phyloP scores from a whole-genome alignment of 2,113 vertebrate species.

The Anhinga anhinga region DNA sequence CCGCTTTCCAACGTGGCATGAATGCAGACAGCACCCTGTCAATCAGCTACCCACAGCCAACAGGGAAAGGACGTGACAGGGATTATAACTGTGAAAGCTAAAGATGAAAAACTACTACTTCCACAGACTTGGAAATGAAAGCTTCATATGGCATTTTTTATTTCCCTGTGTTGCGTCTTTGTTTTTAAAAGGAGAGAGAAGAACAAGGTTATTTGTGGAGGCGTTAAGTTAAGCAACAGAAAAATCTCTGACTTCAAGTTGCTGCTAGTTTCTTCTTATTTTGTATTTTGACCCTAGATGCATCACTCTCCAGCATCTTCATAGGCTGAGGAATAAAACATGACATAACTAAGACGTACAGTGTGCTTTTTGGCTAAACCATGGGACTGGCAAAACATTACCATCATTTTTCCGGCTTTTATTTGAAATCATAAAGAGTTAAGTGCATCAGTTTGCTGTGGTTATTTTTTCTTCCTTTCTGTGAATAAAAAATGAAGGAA shows the following conservation, averaged over 20 bases:
- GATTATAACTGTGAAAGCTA: background rate
- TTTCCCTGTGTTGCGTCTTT: background rate
- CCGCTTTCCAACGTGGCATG: background rate
- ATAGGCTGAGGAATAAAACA: conserved; percentile 38
- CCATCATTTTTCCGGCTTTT: conserved; percentile 60
- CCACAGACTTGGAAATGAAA: background rate
- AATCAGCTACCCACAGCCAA: background rate
- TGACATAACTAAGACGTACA: conserved; percentile 62
- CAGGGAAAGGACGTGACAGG: background rate
- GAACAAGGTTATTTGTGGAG: conserved; percentile 27
- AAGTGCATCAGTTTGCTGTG: conserved; percentile 44
- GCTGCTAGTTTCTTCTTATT: background rate
- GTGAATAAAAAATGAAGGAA: conserved; percentile 31
- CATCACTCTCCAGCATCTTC: conserved; percentile 17
- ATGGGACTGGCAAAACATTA: conserved; percentile 19
- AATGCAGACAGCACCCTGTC: background rate
- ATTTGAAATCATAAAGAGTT: conserved; percentile 63
- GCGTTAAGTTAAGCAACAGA: background rate
- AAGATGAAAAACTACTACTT: background rate
- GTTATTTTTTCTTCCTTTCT: background rate
- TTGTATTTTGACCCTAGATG: background rate
- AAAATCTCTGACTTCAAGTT: background rate
- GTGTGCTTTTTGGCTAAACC: conserved; percentile 44
- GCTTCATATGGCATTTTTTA: conserved; percentile 10
- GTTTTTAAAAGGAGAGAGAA: conserved; percentile 12